phyloP scores from a whole-genome alignment of 2,888 invertebrate genomes.

The Halictus quadricinctus region DNA sequence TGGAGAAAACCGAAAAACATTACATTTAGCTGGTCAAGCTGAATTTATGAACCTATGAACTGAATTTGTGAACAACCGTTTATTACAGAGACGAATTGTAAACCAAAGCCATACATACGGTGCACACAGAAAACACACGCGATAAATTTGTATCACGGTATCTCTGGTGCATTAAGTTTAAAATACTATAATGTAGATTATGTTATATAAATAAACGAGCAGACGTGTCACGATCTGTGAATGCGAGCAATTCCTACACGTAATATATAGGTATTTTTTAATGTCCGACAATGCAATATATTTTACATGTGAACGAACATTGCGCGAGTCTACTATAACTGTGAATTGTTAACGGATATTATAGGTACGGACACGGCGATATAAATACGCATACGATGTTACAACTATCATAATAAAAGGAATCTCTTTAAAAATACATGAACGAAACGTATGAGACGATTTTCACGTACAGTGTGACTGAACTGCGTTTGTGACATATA shows the following conservation, averaged over 20 bases:
- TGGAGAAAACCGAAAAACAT: background rate
- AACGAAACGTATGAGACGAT: conserved; percentile 31
- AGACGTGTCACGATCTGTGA: conserved; percentile 37
- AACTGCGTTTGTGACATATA: conserved; percentile 6
- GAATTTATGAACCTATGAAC: background rate
- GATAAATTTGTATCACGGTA: conserved; percentile 12
- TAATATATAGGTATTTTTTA: conserved; percentile 53
- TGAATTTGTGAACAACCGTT: background rate
- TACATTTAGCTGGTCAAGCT: background rate
- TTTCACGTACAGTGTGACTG: conserved; percentile 35
- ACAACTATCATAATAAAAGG: conserved; percentile 65
- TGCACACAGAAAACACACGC: background rate
- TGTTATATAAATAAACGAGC: conserved; percentile 13
- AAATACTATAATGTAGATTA: conserved; percentile 10
- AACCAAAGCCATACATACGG: conserved; percentile 1
- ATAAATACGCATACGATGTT: conserved; percentile 56
- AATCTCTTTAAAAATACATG: conserved; percentile 29
- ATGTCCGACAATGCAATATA: conserved; percentile 57
- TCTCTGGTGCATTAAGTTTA: conserved; percentile 12
- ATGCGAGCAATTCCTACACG: conserved; percentile 47
- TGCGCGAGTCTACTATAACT: conserved; percentile 46
- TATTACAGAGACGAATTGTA: background rate
- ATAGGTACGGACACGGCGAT: conserved; percentile 51
- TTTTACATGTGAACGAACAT: conserved; percentile 53
- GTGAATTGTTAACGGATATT: conserved; percentile 59